Base-by-base conservation (phyloP, 2,888 invertebrate species). In the Tiliacea citrago region DNA sequence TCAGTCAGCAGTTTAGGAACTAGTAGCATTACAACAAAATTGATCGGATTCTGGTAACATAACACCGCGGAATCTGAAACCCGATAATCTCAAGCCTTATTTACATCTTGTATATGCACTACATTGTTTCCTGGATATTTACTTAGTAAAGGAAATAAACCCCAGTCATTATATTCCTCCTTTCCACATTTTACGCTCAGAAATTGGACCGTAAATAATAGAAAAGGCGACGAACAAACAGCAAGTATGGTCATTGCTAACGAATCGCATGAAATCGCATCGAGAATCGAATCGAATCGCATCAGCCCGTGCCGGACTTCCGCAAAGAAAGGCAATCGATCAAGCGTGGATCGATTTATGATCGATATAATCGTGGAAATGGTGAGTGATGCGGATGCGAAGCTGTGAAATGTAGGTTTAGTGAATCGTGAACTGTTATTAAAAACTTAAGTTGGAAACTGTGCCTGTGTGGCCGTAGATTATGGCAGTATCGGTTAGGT, bases 241-340 rank as follows among this genome's bases (percentile, higher is more conserved):
- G 68, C 80, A 35, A 81, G 82, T 85, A 89, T 84, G 88, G 87
- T 81, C 83, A 88, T 84, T 83, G 82, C 88, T 87, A 90, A 90
- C 87, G 88, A 90, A 85, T 84, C 58, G 71, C 83, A 79, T 71
- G 68, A 73, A 77, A 73, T 77, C 77, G 81, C 29, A 58, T 39
- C 81, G 80, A 72, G 73, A 51, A 57, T 75, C 81, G 75, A 63
- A 87, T 85, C 79, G 80, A 80, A 75, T 70, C 71, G 39, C 55
- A 77, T 72, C 76, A 72, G 57, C 49, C 66, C 66, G 77, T 76
- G 70, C 82, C 81, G 80, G 83, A 88, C 80, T 88, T 88, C 88
- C 88, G 80, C 67, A 82, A 88, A 85, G 86, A 88, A 88, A 88
- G 88, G 81, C 68, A 70, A 81, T 82, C 83, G 65, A 86, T 87